Conservation (phyloP, 2,113 vertebrate species). For the Prunella fulvescens region DNA sequence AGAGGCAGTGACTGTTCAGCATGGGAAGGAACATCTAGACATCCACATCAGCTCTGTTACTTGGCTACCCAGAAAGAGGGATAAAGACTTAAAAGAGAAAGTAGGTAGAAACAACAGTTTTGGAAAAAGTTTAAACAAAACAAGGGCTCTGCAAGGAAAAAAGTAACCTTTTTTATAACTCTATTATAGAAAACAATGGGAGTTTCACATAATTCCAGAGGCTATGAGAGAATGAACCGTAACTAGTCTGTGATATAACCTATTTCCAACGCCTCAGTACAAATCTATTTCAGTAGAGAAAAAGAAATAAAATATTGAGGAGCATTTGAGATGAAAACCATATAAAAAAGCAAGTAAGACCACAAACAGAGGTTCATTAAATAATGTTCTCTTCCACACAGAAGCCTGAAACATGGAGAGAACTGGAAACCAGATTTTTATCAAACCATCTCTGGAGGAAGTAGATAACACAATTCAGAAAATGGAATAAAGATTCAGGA, state of each 20-base stretch:
- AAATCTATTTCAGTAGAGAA: neutral
- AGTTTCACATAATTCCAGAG: neutral
- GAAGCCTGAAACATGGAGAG: neutral
- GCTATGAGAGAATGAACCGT: neutral
- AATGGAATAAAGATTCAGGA: slow-evolving; percentile 42
- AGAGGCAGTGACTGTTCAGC: neutral
- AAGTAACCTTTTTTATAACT: neutral
- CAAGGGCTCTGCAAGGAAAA: neutral
- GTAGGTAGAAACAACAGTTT: neutral
- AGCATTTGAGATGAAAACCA: neutral
- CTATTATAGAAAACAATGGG: neutral
- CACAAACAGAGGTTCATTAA: neutral
- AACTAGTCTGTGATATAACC: neutral
- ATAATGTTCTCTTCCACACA: neutral
- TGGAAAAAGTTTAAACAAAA: neutral
- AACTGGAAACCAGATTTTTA: slow-evolving; percentile 55
- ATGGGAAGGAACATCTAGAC: neutral
- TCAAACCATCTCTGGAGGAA: slow-evolving; percentile 54
- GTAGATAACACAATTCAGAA: slow-evolving; percentile 50
- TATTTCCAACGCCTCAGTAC: neutral
- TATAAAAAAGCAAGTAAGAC: neutral
- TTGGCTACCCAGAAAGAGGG: neutral
- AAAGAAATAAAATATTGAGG: neutral
- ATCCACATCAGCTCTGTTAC: neutral
- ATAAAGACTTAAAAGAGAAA: neutral